Evolutionary conservation across 2,113 vertebrate genomes (phyloP).

Genomic region (Seriola quinqueradiata): DNA sequence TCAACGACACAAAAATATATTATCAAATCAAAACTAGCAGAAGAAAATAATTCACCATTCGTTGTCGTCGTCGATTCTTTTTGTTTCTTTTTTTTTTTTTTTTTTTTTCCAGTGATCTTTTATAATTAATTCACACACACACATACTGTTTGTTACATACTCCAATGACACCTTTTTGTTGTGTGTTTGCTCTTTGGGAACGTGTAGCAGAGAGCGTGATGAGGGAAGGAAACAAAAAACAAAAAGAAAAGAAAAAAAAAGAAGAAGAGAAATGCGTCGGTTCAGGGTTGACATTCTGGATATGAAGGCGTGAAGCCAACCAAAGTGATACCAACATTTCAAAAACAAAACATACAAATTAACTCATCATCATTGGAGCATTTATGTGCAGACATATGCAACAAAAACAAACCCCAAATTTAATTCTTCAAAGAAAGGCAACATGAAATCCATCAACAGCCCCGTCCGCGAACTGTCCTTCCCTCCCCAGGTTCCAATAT

Average conservation of each 20-base stretch:
- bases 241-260: not conserved
- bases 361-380: conserved; percentile 45
- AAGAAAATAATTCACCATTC: conserved; percentile 73
- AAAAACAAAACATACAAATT: conserved; percentile 45
- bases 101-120: conserved; percentile 70
- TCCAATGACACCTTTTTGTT: conserved; percentile 38
- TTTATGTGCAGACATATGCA: conserved; percentile 54
- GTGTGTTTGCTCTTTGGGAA: conserved; percentile 65
- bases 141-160: conserved; percentile 33
- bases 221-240: not conserved
- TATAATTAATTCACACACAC: conserved; percentile 48
- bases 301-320: conserved; percentile 75
- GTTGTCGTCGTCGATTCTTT: conserved; percentile 34
- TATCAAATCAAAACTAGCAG: conserved; percentile 71
- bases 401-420: conserved; percentile 55
- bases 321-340: conserved; percentile 48
- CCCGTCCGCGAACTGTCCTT: conserved; percentile 5
- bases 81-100: conserved; percentile 3
- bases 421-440: conserved; percentile 73
- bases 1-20: conserved; percentile 75
- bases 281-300: conserved; percentile 74
- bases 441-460: conserved; percentile 51
- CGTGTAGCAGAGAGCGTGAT: conserved; percentile 5
- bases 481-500: conserved; percentile 30
- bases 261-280: conserved; percentile 20